Evolutionary conservation across 2,113 vertebrate species (phyloP).

Genomic region (Hymenochirus boettgeri): DNA sequence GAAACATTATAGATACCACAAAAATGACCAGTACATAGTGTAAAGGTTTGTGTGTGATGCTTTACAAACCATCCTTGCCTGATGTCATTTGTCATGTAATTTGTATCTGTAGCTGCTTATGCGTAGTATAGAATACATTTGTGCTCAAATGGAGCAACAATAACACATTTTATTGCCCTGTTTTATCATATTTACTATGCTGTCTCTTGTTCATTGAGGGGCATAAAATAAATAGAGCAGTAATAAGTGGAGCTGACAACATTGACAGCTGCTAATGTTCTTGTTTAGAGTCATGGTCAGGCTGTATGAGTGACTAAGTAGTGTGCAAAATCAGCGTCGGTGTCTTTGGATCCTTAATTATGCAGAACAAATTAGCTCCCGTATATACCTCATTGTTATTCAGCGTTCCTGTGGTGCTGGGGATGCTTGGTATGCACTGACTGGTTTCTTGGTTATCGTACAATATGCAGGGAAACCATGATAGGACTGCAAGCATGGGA

Average conservation of each 20-base stretch:
- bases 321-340: rapidly evolving
- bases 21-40: too few species aligned
- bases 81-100: too few species aligned
- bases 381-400: conserved; percentile 27
- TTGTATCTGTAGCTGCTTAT: too few species aligned
- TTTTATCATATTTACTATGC: background rate
- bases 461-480: background rate
- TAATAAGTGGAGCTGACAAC: background rate
- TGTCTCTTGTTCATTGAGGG: background rate
- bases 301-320: background rate
- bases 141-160: too few species aligned
- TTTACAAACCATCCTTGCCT: too few species aligned
- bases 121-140: too few species aligned
- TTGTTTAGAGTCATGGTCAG: background rate
- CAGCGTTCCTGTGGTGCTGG: conserved; percentile 12
- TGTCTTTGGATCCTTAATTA: background rate
- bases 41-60: too few species aligned
- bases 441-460: conserved; percentile 31
- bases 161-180: too few species aligned
- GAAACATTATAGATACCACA: too few species aligned
- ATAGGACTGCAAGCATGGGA: background rate
- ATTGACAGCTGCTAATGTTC: background rate
- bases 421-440: conserved; percentile 37
- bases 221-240: background rate
- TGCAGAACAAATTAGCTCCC: conserved; percentile 41